These are phyloP conservation scores for Ochotona princeps DNA, from an alignment of 2,113 vertebrate species.

Conservation along the genomic window DNA sequence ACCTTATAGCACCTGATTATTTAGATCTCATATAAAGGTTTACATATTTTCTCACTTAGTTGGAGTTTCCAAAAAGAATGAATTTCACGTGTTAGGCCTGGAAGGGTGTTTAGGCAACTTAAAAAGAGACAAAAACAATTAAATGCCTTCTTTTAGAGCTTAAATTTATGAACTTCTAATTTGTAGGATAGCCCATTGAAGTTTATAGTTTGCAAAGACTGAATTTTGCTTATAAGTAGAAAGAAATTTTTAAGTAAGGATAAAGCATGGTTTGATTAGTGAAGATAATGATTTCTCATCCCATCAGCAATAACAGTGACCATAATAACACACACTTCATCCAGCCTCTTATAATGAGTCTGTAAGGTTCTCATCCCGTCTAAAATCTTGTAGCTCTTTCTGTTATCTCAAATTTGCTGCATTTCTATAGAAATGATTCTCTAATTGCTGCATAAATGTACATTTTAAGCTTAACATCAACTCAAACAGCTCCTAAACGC, in stretches of 20 bases:
- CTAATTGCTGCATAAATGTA: constrained; percentile 80
- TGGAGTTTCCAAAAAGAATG: not conserved
- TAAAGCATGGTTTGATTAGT: constrained; percentile 62
- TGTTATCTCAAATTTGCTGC: constrained; percentile 67
- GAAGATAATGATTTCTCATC: constrained; percentile 58
- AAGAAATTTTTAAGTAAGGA: constrained; percentile 59
- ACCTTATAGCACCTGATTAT: not conserved
- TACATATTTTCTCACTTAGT: not conserved
- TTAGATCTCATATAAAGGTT: not conserved
- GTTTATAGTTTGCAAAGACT: constrained; percentile 42
- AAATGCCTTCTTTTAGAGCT: constrained; percentile 4
- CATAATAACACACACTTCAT: constrained; percentile 41
- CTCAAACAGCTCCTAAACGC: constrained; percentile 58
- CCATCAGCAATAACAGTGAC: constrained; percentile 52
- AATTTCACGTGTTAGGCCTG: not conserved
- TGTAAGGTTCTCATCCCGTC: constrained; percentile 53
- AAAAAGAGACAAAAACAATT: not conserved
- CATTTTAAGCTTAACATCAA: constrained; percentile 73
- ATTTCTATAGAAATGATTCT: constrained; percentile 71
- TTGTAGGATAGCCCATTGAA: constrained; percentile 28
- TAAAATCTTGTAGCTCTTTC: constrained; percentile 61
- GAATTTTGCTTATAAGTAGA: constrained; percentile 69
- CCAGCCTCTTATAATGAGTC: constrained; percentile 45
- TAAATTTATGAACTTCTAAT: constrained; percentile 51
- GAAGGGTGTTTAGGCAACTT: constrained; percentile 18